phyloP scores from a whole-genome alignment of 2,797 vertebrate genomes.

The Florisuga fusca region DNA sequence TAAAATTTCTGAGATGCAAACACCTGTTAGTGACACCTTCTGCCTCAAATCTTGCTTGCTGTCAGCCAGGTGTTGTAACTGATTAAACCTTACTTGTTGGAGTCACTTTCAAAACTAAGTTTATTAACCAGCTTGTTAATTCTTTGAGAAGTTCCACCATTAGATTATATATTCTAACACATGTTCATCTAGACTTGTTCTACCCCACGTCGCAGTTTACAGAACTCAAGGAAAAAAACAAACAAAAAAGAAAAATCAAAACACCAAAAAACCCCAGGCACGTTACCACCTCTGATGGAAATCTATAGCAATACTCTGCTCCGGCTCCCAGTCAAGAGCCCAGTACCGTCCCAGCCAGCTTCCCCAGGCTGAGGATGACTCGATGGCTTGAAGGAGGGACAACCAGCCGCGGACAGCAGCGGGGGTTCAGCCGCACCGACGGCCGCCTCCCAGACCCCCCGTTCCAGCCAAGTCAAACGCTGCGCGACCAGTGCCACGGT shows the following conservation, averaged over 20 bases:
- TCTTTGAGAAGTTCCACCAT: neutral
- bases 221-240: neutral
- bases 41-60: neutral
- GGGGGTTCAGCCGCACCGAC: neutral
- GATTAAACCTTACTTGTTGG: rapidly evolving
- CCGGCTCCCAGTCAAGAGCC: neutral
- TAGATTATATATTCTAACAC: no score
- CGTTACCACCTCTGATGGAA: rapidly evolving
- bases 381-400: rapidly evolving
- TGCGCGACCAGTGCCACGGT: neutral
- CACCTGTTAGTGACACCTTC: neutral
- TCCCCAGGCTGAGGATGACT: neutral
- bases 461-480: neutral
- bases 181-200: neutral
- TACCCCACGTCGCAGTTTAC: neutral
- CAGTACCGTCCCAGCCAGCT: neutral
- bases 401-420: neutral
- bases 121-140: neutral
- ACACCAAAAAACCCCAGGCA: no score
- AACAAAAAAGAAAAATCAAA: no score
- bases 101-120: neutral
- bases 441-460: neutral
- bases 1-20: rapidly evolving
- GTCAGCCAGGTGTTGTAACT: neutral
- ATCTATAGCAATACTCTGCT: neutral